Conservation (phyloP, 2,113 vertebrate genomes). For the Poeciliopsis turrubarensis region DNA sequence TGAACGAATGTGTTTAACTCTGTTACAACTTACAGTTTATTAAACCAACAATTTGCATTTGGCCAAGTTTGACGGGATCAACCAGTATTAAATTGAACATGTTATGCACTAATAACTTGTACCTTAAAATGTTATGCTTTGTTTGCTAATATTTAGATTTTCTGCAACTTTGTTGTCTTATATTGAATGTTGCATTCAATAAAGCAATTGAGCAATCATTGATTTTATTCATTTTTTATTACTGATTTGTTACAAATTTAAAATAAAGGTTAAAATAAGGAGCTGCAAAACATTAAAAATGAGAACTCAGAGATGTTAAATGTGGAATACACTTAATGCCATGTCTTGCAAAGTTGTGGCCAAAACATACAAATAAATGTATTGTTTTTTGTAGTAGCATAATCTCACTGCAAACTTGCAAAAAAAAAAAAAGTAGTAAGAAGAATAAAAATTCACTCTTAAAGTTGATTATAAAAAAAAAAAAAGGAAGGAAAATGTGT, state of each 20-base stretch:
- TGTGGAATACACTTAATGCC: too few species aligned
- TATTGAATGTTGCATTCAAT: neutral
- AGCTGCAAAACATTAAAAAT: neutral
- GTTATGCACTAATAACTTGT: conserved; percentile 10
- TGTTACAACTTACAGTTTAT: conserved; percentile 37
- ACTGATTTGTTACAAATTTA: neutral
- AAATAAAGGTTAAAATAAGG: neutral
- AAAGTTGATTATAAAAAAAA: too few species aligned
- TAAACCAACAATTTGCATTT: neutral
- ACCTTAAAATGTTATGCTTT: conserved; percentile 8
- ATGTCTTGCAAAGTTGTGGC: too few species aligned
- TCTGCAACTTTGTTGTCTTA: neutral
- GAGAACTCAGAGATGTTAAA: too few species aligned
- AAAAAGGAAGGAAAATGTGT: too few species aligned
- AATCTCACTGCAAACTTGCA: too few species aligned
- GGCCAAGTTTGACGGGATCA: neutral
- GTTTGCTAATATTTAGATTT: neutral
- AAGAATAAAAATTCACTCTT: too few species aligned
- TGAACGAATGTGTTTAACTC: neutral
- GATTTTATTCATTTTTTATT: neutral
- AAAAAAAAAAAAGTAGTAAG: too few species aligned
- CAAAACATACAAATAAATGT: too few species aligned
- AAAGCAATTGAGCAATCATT: neutral
- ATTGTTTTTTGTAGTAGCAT: too few species aligned
- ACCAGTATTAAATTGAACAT: conserved; percentile 21